These are phyloP conservation scores for Alosa alosa DNA, from an alignment of 2,113 vertebrate genomes.

Conservation along the genomic window DNA sequence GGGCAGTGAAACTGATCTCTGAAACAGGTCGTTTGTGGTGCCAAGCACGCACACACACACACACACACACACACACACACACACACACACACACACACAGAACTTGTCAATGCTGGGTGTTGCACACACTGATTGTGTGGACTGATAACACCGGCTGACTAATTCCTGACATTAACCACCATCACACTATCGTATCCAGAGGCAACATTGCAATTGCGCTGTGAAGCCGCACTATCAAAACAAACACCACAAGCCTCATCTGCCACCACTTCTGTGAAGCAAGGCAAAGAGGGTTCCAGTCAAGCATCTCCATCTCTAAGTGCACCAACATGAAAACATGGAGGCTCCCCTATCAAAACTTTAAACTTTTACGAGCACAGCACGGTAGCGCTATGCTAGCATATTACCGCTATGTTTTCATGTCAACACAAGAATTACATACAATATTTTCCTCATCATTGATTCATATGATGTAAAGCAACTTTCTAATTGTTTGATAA, in stretches of 20 bases:
- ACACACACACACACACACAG: not conserved
- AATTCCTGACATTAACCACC: conserved; percentile 7
- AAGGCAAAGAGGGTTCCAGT: not conserved
- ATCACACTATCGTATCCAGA: not conserved
- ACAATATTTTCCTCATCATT: too few species aligned
- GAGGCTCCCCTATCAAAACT: not conserved
- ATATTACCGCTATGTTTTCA: too few species aligned
- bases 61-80: not conserved
- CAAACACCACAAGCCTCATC: not conserved
- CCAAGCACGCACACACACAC: not conserved
- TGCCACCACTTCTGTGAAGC: not conserved
- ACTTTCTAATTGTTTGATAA: too few species aligned
- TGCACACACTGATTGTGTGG: not conserved
- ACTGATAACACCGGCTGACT: not conserved
- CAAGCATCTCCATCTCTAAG: conserved; percentile 4
- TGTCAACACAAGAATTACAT: too few species aligned
- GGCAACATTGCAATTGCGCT: not conserved
- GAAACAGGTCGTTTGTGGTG: not conserved
- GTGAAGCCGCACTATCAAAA: not conserved
- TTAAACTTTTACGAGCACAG: too few species aligned
- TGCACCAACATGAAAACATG: conserved; percentile 3
- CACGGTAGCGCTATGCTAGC: too few species aligned
- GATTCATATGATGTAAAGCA: too few species aligned
- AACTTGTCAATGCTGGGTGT: not conserved
- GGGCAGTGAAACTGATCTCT: not conserved